phyloP scores from a whole-genome alignment of 1,140 invertebrate species.

The Trissolcus basalis region DNA sequence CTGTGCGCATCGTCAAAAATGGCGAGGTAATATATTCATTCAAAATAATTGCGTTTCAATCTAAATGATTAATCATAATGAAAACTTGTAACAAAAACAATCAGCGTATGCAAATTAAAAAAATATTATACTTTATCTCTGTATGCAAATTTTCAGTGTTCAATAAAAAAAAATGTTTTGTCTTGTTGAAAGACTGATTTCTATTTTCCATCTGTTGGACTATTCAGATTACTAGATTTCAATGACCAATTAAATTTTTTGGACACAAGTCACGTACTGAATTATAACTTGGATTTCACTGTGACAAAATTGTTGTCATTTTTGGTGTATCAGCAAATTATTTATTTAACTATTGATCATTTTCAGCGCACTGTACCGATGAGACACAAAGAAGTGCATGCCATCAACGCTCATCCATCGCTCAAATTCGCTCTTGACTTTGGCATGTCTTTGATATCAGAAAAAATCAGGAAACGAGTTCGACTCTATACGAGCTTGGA shows the following conservation, averaged over 20 bases:
- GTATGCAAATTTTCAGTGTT: too few relatives aligned
- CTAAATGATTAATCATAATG: not conserved
- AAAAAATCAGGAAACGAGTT: conserved; percentile 87
- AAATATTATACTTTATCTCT: too few relatives aligned
- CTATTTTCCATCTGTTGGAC: too few relatives aligned
- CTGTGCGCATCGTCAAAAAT: conserved; percentile 86
- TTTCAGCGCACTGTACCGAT: conserved; percentile 87
- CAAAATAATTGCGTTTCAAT: not conserved
- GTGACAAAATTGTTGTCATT: too few relatives aligned
- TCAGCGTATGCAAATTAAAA: too few relatives aligned
- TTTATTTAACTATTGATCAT: not conserved
- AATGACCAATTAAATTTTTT: too few relatives aligned
- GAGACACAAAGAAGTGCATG: conserved; percentile 89
- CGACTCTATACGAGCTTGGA: conserved; percentile 81
- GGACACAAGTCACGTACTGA: too few relatives aligned
- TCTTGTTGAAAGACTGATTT: too few relatives aligned
- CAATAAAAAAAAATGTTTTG: too few relatives aligned
- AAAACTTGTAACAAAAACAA: not conserved
- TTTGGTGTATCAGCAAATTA: not conserved
- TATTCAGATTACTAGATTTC: too few relatives aligned
- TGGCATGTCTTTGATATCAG: conserved; percentile 86
- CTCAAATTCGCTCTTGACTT: conserved; percentile 88
- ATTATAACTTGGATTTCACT: too few relatives aligned
- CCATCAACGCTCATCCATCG: conserved; percentile 84
- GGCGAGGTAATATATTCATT: conserved; percentile 79